Conservation (phyloP, 1,140 invertebrate genomes). For the Drosophila ogumai region DNA sequence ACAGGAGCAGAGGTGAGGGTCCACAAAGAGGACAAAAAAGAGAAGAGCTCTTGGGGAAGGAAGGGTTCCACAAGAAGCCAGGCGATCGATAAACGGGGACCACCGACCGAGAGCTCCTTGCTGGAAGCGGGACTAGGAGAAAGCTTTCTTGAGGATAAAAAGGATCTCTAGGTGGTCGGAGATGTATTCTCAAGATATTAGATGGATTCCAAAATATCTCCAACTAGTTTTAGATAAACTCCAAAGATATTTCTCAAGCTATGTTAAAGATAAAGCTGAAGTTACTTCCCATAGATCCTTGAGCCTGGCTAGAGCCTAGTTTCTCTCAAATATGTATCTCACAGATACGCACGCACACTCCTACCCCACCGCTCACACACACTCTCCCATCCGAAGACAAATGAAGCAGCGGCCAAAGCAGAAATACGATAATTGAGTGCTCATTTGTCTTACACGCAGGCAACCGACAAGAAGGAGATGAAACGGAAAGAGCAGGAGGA, state of each 20-base stretch:
- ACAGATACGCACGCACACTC: not conserved
- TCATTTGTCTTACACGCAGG: constrained; percentile 77
- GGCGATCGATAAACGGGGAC: constrained; percentile 30
- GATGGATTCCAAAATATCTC: too few species aligned
- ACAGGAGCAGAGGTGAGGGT: not conserved
- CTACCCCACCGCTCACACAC: not conserved
- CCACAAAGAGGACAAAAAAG: constrained; percentile 16
- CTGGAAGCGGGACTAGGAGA: not conserved
- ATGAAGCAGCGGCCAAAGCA: constrained; percentile 76
- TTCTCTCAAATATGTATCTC: not conserved
- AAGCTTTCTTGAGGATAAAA: not conserved
- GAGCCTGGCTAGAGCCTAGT: not conserved
- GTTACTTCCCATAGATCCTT: not conserved
- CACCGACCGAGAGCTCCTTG: constrained; percentile 29
- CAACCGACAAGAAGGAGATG: constrained; percentile 36
- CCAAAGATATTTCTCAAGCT: too few species aligned
- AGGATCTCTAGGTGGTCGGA: too few species aligned
- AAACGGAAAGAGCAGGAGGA: not conserved
- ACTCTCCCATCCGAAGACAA: constrained; percentile 54
- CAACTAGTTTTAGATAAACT: too few species aligned
- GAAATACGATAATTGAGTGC: constrained; percentile 83
- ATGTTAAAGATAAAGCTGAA: too few species aligned
- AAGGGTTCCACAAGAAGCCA: not conserved
- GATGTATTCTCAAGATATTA: too few species aligned
- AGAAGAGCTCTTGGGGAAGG: constrained; percentile 7